Evolutionary conservation across 1,140 invertebrate genomes (phyloP), one percentile per base, ranked within the genome.

Genomic region (Bombus difficillimus): DNA sequence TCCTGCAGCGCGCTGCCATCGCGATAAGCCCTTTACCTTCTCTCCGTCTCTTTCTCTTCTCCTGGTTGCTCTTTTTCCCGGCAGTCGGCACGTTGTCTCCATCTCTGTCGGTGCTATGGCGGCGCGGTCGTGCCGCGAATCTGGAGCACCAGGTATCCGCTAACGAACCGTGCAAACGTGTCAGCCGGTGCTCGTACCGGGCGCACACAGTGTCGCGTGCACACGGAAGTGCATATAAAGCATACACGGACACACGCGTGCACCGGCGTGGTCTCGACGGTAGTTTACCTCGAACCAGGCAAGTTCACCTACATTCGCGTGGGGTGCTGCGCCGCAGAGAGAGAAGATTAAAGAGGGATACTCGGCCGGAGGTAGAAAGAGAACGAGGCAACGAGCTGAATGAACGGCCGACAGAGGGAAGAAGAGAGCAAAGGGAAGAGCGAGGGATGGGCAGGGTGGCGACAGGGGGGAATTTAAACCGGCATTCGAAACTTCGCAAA

Each of bases 401-500:
- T 62, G 80, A 81, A 66, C 47, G 62, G 41, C 32, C 73, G 28
- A 78, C 39, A 37, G 74, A 32, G n/a, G 53, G 15, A 43, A 47
- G 41, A 37, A 34, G 83, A 83, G 47, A 28, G 37, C 22, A 28
- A 32, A 15, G 28, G 13, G 28, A 34, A 53, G 47, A 22, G 15
- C 13, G 25, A 43, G 28, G 47, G 15, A n/a, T 25, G 25, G 47
- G 28, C 32, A 32, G 64, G 34, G 57, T 43, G 77, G 43, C 9
- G 10, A 34, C 18, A 37, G 32, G 77, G 73, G 81, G 62, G 68
- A 78, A 69, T 89, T 90, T 89, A 86, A 89, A 88, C 81, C 84
- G 77, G 79, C 84, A 89, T 88, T 91, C 78, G 89, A 91, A 92
- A 91, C 83, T 91, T 92, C 82, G 89, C 75, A 81, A 88, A 88